Evolutionary conservation across 2,797 vertebrate species (phyloP).

Genomic region (Philypnodon macrostomus): DNA sequence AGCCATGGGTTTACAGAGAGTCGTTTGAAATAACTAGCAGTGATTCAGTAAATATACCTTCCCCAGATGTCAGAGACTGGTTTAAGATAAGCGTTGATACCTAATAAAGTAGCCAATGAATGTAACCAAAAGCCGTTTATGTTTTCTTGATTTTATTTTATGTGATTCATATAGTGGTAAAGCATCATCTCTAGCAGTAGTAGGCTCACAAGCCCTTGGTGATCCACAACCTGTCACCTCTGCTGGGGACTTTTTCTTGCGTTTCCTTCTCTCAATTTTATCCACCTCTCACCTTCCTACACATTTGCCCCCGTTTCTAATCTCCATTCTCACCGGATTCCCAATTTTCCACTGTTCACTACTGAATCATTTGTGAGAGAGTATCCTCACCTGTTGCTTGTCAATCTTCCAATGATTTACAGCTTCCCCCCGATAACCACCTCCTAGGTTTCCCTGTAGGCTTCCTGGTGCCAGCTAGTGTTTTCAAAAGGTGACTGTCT

Average conservation of each 20-base stretch:
- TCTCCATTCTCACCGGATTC: conserved; percentile 29
- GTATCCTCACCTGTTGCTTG: conserved; percentile 66
- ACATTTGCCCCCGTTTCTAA: conserved; percentile 42
- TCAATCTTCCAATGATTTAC: conserved; percentile 58
- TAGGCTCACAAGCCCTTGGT: background rate
- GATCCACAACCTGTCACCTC: background rate
- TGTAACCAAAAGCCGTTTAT: too few species aligned
- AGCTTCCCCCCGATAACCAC: conserved; percentile 15
- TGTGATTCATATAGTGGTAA: too few species aligned
- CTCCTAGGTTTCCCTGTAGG: conserved; percentile 13
- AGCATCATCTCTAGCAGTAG: too few species aligned
- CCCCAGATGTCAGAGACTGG: too few species aligned
- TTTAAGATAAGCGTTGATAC: too few species aligned
- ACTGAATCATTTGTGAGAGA: conserved; percentile 43
- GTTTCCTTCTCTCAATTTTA: background rate
- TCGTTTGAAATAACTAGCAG: too few species aligned
- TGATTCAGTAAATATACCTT: too few species aligned
- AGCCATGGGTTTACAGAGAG: too few species aligned
- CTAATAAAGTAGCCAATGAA: too few species aligned
- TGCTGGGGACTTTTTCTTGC: background rate
- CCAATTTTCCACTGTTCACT: conserved; percentile 42
- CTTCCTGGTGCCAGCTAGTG: conserved; percentile 41
- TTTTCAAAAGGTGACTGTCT: conserved; percentile 26
- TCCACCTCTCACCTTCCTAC: conserved; percentile 6
- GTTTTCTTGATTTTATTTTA: too few species aligned